phyloP scores from a whole-genome alignment of 2,888 invertebrate genomes.

The Cactoblastis cactorum region DNA sequence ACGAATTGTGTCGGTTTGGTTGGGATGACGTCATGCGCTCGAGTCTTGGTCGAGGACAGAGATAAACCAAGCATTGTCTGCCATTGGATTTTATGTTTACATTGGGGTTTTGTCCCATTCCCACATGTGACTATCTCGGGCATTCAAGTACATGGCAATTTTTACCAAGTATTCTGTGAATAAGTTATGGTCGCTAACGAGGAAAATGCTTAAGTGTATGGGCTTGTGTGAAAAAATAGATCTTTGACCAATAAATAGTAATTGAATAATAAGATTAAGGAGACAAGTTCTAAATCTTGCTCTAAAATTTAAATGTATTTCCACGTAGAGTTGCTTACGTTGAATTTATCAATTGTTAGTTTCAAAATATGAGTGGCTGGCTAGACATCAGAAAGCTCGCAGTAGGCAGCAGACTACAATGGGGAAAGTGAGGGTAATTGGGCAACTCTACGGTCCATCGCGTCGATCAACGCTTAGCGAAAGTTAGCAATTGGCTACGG shows the following conservation, averaged over 20 bases:
- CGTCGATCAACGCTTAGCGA: slow-evolving; percentile 37
- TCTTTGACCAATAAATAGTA: too few species aligned
- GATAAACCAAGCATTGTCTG: slow-evolving; percentile 31
- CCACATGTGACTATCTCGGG: background rate
- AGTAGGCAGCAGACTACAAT: slow-evolving; percentile 24
- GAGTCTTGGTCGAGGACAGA: slow-evolving; percentile 41
- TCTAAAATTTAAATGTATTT: background rate
- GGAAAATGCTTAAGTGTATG: too few species aligned
- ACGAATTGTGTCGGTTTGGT: slow-evolving; percentile 28
- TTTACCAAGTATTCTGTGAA: background rate
- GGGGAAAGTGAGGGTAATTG: slow-evolving; percentile 50
- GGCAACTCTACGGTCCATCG: slow-evolving; percentile 45
- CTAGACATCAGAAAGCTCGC: slow-evolving; percentile 7
- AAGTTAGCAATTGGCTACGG: slow-evolving; percentile 48
- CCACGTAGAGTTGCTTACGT: background rate
- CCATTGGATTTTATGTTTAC: slow-evolving; percentile 20
- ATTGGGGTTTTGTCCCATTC: slow-evolving; percentile 11
- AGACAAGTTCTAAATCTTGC: too few species aligned
- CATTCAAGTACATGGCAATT: background rate
- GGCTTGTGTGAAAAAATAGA: too few species aligned
- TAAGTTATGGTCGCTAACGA: too few species aligned
- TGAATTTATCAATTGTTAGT: background rate
- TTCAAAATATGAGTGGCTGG: slow-evolving; percentile 5
- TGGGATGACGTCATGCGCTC: slow-evolving; percentile 42
- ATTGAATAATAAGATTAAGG: too few species aligned